phyloP scores from a whole-genome alignment of 1,140 invertebrate genomes.

The Hyposmocoma kahamanoa region DNA sequence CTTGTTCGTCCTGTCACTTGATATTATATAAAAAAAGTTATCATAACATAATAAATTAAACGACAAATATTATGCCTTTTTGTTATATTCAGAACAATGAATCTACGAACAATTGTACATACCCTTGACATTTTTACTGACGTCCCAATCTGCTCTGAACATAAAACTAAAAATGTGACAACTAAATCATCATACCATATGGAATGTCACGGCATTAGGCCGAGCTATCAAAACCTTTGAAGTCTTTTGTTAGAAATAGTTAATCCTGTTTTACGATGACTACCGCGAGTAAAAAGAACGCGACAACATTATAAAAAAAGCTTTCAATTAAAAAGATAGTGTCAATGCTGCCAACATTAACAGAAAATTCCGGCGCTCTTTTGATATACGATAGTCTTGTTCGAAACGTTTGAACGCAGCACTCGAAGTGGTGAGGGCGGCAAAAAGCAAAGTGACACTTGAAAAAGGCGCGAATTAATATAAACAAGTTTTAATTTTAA shows the following conservation, averaged over 20 bases:
- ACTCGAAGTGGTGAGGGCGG: conserved; percentile 57
- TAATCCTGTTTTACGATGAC: conserved; percentile 55
- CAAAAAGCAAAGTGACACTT: conserved; percentile 71
- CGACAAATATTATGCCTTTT: too few species aligned
- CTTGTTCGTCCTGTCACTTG: too few species aligned
- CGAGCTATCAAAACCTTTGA: conserved; percentile 53
- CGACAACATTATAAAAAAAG: conserved; percentile 59
- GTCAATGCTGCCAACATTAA: conserved; percentile 62
- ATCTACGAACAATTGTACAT: too few species aligned
- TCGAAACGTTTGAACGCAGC: conserved; percentile 20
- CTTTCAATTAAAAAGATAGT: conserved; percentile 68
- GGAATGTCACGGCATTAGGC: conserved; percentile 43
- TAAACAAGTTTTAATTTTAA: conserved; percentile 60
- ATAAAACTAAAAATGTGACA: conserved; percentile 9
- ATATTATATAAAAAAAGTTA: too few species aligned
- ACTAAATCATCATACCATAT: conserved; percentile 36
- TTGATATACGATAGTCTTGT: conserved; percentile 72
- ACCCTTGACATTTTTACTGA: too few species aligned
- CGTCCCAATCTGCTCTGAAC: too few species aligned
- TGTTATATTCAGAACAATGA: too few species aligned
- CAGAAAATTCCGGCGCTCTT: conserved; percentile 46
- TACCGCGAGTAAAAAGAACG: conserved; percentile 55
- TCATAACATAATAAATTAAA: too few species aligned
- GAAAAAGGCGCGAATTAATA: conserved; percentile 69
- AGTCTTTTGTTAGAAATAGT: conserved; percentile 56